These are phyloP conservation scores for Exaiptasia diaphana DNA, from an alignment of 64 coral and sea anemone genomes.

Conservation along the genomic window DNA sequence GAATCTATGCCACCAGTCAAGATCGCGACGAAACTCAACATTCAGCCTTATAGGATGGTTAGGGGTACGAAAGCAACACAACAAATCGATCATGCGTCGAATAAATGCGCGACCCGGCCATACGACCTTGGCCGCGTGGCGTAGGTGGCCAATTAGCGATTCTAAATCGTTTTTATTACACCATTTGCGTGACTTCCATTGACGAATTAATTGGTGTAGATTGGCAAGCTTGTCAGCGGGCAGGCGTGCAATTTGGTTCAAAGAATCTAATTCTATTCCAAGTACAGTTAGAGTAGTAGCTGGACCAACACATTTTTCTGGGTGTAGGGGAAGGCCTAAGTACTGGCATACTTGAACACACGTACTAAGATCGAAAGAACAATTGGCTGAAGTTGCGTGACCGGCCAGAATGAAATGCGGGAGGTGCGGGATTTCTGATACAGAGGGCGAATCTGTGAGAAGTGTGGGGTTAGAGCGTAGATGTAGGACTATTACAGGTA, in stretches of 20 bases:
- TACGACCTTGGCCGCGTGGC: conserved; percentile 12
- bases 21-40: not conserved
- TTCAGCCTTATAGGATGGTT: not conserved
- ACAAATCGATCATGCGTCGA: conserved; percentile 27
- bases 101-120: conserved; percentile 24
- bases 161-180: conserved; percentile 22
- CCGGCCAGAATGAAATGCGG: not conserved
- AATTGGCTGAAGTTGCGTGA: not conserved
- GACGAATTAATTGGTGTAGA: not conserved
- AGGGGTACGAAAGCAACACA: not conserved
- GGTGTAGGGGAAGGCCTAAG: not conserved
- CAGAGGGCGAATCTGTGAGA: too few species aligned
- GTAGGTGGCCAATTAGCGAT: conserved; percentile 21
- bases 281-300: conserved; percentile 15
- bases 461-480: too few species aligned
- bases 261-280: conserved; percentile 22
- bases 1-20: not conserved
- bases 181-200: not conserved
- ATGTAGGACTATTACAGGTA: too few species aligned
- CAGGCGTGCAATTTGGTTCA: not conserved
- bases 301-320: conserved; percentile 37
- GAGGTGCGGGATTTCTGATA: too few species aligned
- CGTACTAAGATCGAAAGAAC: not conserved
- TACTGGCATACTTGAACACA: not conserved
- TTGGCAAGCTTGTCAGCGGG: conserved; percentile 6